phyloP scores from a whole-genome alignment of 30 jellyfish, hydroid and myxozoan genomes.

The Aurelia sp. region DNA sequence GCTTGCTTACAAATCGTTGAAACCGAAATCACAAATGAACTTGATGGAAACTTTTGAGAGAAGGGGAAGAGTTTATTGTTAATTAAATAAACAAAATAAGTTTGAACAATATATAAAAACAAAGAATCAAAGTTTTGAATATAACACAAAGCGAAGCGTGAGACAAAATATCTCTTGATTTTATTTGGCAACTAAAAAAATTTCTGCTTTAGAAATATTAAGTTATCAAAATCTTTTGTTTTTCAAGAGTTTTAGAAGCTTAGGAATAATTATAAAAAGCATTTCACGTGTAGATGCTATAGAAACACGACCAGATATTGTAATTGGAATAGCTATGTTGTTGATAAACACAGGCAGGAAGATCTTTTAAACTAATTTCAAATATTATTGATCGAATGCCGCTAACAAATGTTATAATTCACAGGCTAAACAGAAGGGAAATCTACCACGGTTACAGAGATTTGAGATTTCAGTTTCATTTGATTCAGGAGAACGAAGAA shows the following conservation, averaged over 20 bases:
- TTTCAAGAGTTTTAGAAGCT: too few species aligned
- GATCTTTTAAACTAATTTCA: constrained; percentile 4
- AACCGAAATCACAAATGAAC: too few species aligned
- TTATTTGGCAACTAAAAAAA: neutral
- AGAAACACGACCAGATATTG: too few species aligned
- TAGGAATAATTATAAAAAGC: neutral
- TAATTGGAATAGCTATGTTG: neutral
- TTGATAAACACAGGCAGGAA: neutral
- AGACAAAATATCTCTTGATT: neutral
- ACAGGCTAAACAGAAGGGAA: neutral
- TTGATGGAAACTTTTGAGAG: too few species aligned
- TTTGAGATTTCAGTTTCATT: too few species aligned
- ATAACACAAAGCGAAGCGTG: neutral
- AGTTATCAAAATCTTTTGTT: too few species aligned
- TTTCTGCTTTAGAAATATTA: too few species aligned
- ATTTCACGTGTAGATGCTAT: neutral
- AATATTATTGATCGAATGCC: neutral
- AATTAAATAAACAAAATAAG: too few species aligned
- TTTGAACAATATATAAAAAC: neutral
- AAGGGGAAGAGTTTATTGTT: too few species aligned
- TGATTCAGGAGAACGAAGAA: too few species aligned
- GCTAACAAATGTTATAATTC: constrained; percentile 7
- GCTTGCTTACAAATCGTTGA: too few species aligned
- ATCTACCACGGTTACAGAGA: neutral
- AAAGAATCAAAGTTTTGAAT: neutral